Conservation (phyloP, 2,888 invertebrate species). For the Sarcophaga variegata region DNA sequence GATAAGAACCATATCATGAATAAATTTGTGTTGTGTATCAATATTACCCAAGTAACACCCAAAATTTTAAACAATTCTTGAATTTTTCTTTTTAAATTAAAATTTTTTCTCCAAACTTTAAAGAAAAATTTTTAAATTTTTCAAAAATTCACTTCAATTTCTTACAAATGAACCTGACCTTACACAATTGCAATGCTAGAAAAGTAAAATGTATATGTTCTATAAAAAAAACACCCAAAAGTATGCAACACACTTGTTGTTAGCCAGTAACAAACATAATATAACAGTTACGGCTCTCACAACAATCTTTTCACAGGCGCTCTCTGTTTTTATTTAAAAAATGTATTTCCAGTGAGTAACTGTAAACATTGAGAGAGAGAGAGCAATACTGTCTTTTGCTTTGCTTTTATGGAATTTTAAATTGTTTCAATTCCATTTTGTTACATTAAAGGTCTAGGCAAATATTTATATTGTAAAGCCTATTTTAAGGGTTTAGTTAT, state of each 20-base stretch:
- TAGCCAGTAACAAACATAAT: slow-evolving; percentile 18
- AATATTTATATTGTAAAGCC: not conserved
- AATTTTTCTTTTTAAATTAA: no score
- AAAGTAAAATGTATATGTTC: not conserved
- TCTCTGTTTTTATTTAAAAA: not conserved
- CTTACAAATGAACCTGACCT: slow-evolving; percentile 58
- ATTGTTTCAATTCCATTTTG: slow-evolving; percentile 21
- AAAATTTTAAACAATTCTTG: no score
- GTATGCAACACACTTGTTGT: slow-evolving; percentile 64
- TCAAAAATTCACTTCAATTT: not conserved
- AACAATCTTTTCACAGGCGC: no score
- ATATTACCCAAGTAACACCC: no score
- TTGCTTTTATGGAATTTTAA: not conserved
- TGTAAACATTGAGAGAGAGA: slow-evolving; percentile 11
- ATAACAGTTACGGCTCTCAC: slow-evolving; percentile 43
- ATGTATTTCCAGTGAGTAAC: slow-evolving; percentile 53
- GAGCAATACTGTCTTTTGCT: not conserved
- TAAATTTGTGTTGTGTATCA: no score
- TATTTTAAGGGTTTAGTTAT: slow-evolving; percentile 37
- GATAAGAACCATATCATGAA: no score
- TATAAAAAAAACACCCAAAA: slow-evolving; percentile 3
- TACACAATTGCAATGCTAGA: slow-evolving; percentile 39
- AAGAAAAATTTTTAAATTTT: no score
- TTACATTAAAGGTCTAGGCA: not conserved
- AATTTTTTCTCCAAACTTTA: no score